A percentile compares a stretch with the other conserved stretches of the same genome.
These are phyloP conservation scores for Sebastes nivosus DNA, from an alignment of 2,797 vertebrate species.

Conservation along the genomic window DNA sequence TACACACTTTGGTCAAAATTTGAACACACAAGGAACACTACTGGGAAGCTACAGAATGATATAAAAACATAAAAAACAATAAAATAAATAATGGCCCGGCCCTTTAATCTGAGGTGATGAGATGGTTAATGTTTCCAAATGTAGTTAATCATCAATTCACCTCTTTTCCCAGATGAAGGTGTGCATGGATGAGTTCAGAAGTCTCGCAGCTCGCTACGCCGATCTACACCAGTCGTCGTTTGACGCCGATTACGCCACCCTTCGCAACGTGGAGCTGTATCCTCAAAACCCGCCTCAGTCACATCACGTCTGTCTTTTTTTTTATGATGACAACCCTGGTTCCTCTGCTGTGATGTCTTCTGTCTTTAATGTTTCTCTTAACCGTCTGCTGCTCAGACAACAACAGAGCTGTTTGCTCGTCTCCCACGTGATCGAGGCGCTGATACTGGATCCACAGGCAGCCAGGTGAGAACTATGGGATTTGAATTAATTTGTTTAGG, in stretches of 20 bases:
- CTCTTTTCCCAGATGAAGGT: constrained; percentile 89
- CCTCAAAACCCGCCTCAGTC: constrained; percentile 65
- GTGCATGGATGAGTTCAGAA: constrained; percentile 96
- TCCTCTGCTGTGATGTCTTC: background rate
- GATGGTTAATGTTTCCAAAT: background rate
- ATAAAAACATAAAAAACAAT: too few species aligned
- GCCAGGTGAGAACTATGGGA: constrained; percentile 83
- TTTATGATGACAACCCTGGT: background rate
- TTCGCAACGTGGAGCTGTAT: constrained; percentile 98
- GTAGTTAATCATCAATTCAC: background rate
- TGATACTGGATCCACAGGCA: constrained; percentile 95
- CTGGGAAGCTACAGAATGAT: too few species aligned
- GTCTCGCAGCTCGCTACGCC: constrained; percentile 89
- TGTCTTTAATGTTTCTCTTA: constrained; percentile 57
- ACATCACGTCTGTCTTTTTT: background rate
- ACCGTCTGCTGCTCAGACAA: constrained; percentile 82
- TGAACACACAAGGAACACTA: too few species aligned
- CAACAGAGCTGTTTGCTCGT: constrained; percentile 97
- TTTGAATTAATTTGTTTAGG: background rate
- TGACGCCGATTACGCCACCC: constrained; percentile 93
- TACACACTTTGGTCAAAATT: too few species aligned
- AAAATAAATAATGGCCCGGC: too few species aligned
- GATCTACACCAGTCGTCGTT: constrained; percentile 97
- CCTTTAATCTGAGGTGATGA: background rate
- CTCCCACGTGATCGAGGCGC: constrained; percentile 93